Percentiles rank a stretch among this genome's conserved stretches.
Conservation (phyloP, 2,113 vertebrate genomes). For the Zingel zingel region DNA sequence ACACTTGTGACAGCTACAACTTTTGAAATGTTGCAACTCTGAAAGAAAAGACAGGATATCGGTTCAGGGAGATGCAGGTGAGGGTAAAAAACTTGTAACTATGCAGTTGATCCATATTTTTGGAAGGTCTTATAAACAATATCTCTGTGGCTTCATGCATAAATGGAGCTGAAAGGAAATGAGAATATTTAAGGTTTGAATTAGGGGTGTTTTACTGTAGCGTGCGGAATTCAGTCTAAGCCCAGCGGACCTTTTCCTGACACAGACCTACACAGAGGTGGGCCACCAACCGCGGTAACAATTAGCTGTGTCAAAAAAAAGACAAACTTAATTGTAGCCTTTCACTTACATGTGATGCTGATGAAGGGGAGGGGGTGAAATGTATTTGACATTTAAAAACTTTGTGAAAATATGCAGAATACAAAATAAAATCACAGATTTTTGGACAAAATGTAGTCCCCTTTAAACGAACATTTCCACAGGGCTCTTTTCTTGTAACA, state of each 20-base stretch:
- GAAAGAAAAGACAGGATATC: constrained; percentile 6
- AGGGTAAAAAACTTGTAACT: background rate
- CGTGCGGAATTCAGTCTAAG: background rate
- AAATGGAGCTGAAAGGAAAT: constrained; percentile 37
- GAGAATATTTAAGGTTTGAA: constrained; percentile 50
- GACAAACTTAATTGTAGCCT: constrained; percentile 52
- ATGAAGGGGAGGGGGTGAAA: background rate
- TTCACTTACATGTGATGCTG: constrained; percentile 14
- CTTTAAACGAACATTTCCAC: background rate
- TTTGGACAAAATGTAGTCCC: background rate
- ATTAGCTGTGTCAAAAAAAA: constrained; percentile 45
- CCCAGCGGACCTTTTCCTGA: constrained; percentile 23
- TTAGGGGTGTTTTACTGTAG: constrained; percentile 22
- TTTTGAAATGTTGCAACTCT: constrained; percentile 48
- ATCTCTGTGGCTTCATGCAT: constrained; percentile 41
- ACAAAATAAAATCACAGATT: background rate
- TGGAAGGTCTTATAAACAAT: constrained; percentile 37
- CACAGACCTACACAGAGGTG: constrained; percentile 54
- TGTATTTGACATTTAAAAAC: background rate
- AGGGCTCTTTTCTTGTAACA: background rate
- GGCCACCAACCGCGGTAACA: background rate
- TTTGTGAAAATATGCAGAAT: constrained; percentile 13
- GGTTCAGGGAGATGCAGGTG: constrained; percentile 11
- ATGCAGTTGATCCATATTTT: constrained; percentile 37
- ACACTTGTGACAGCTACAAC: constrained; percentile 50